These are phyloP conservation scores for Misgurnus anguillicaudatus DNA, from an alignment of 2,113 vertebrate genomes.

Conservation along the genomic window DNA sequence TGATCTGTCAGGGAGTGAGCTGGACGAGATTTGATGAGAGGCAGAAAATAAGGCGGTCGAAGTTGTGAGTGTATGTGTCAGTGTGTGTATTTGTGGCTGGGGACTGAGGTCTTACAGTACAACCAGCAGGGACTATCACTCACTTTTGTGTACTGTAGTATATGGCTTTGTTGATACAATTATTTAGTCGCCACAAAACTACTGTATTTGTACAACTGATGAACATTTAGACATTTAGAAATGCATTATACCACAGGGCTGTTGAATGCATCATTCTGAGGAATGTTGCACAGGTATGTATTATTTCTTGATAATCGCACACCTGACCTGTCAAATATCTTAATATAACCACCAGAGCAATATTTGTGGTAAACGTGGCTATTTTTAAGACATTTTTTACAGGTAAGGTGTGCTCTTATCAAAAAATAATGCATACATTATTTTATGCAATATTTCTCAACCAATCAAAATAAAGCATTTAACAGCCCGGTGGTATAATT, in stretches of 20 bases:
- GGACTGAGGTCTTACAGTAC: background rate
- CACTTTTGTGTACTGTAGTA: background rate
- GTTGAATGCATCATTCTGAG: too few relatives aligned
- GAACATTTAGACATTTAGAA: background rate
- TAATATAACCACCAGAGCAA: too few relatives aligned
- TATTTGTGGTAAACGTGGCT: too few relatives aligned
- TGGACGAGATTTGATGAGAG: constrained; percentile 36
- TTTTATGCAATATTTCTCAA: too few relatives aligned
- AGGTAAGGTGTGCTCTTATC: too few relatives aligned
- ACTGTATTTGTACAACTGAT: background rate
- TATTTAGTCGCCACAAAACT: background rate
- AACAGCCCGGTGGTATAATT: too few relatives aligned
- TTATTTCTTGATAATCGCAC: too few relatives aligned
- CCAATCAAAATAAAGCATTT: too few relatives aligned
- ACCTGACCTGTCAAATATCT: too few relatives aligned
- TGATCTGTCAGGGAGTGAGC: constrained; percentile 60
- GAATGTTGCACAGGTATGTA: too few relatives aligned
- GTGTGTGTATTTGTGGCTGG: background rate
- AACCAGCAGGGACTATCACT: background rate
- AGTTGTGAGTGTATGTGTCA: background rate
- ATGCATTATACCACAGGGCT: background rate
- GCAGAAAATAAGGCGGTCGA: background rate
- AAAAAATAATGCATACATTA: too few relatives aligned
- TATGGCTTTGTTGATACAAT: background rate
- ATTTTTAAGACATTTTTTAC: too few relatives aligned